Conservation (phyloP, 2,888 invertebrate species). For the Trachelus stipa region DNA sequence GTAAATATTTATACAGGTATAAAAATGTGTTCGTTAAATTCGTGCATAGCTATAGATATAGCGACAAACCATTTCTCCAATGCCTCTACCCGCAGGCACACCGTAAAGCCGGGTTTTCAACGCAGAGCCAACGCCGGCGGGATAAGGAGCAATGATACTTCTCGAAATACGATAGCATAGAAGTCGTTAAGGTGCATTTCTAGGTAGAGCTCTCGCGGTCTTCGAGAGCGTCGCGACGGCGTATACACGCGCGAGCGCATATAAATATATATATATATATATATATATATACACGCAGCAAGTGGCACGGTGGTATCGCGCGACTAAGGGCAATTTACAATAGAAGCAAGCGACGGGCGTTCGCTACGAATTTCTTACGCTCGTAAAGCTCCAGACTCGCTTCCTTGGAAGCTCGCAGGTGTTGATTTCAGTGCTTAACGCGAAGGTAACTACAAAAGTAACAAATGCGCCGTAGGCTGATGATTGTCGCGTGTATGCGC, state of each 20-base stretch:
- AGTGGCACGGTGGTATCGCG: background rate
- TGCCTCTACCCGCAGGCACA: background rate
- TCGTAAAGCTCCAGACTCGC: conserved; percentile 1
- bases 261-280: too few relatives aligned
- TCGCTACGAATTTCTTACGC: conserved; percentile 8
- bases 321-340: conserved; percentile 3
- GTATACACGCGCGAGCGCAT: background rate
- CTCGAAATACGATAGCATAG: background rate
- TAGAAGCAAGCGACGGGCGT: conserved; percentile 1
- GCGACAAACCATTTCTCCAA: background rate
- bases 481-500: background rate
- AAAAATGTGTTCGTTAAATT: too few relatives aligned
- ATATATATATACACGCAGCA: too few relatives aligned
- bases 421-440: conserved; percentile 15
- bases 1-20: too few relatives aligned
- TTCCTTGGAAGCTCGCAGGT: conserved; percentile 17
- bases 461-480: conserved; percentile 4
- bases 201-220: background rate
- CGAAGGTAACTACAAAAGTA: conserved; percentile 8
- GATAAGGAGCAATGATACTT: background rate
- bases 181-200: background rate
- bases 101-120: background rate
- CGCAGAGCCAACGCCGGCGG: background rate
- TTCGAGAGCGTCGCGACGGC: background rate
- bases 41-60: background rate